These are phyloP conservation scores for Tromatobia lineatoria DNA, from an alignment of 2,888 invertebrate species.

Conservation along the genomic window DNA sequence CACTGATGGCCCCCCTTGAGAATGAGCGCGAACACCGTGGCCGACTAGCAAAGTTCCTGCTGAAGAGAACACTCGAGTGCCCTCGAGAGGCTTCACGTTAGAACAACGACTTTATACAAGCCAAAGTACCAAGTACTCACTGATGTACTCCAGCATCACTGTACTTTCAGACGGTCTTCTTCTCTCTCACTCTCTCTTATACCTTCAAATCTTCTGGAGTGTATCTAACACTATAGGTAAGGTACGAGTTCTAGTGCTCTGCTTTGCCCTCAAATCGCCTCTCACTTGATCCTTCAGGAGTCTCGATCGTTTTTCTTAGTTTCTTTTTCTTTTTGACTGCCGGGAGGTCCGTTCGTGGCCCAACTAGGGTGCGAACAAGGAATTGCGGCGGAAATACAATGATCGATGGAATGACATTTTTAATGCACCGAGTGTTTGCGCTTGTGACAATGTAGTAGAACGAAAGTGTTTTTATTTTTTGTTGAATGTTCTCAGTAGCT, in stretches of 20 bases:
- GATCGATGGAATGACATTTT: too few species aligned
- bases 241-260: conserved; percentile 27
- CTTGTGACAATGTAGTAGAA: too few species aligned
- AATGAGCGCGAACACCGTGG: conserved; percentile 41
- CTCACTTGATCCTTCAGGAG: conserved; percentile 54
- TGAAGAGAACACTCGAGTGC: conserved; percentile 62
- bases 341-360: too few species aligned
- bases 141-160: conserved; percentile 54
- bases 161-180: conserved; percentile 24
- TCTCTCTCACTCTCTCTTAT: conserved; percentile 1
- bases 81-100: conserved; percentile 69
- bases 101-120: conserved; percentile 77
- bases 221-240: conserved; percentile 6
- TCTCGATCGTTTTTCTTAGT: conserved; percentile 48
- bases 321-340: neutral
- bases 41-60: conserved; percentile 61
- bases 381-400: too few species aligned
- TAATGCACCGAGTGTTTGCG: too few species aligned
- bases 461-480: too few species aligned
- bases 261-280: conserved; percentile 47
- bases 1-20: conserved; percentile 59
- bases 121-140: conserved; percentile 70
- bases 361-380: too few species aligned
- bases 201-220: conserved; percentile 35
- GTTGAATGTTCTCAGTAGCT: too few species aligned